Conservation (phyloP, 1,140 invertebrate genomes). For the Drosophila eugracilis region DNA sequence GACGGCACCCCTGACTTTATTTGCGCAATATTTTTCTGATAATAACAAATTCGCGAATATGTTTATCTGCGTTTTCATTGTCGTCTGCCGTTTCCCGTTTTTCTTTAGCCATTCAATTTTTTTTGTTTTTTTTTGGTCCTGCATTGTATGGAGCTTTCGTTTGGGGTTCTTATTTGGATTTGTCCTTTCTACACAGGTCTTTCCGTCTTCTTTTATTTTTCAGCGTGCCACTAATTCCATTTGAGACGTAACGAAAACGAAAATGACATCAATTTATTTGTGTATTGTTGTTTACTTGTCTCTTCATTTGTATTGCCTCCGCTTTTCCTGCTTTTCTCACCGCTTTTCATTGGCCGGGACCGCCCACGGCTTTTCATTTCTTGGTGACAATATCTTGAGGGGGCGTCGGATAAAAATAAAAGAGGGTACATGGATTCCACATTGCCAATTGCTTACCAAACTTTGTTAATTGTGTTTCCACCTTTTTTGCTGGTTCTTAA, state of each 20-base stretch:
- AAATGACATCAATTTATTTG: slow-evolving; percentile 83
- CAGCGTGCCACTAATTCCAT: slow-evolving; percentile 75
- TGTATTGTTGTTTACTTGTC: slow-evolving; percentile 63
- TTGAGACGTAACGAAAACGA: slow-evolving; percentile 81
- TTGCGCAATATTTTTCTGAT: slow-evolving; percentile 81
- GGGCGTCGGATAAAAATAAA: slow-evolving; percentile 6
- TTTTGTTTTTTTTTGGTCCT: slow-evolving; percentile 4
- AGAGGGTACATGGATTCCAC: slow-evolving; percentile 7
- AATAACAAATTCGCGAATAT: slow-evolving; percentile 83
- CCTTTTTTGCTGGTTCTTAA: slow-evolving; percentile 9
- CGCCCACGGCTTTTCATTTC: slow-evolving; percentile 30
- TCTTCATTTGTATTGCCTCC: background rate
- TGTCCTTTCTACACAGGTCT: slow-evolving; percentile 38
- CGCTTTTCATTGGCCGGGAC: slow-evolving; percentile 30
- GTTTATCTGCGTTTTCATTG: slow-evolving; percentile 81
- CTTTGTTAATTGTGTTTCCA: slow-evolving; percentile 36
- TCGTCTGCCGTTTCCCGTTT: slow-evolving; percentile 38
- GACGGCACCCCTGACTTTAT: slow-evolving; percentile 54
- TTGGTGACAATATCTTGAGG: slow-evolving; percentile 38
- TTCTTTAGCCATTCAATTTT: background rate
- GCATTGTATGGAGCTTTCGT: slow-evolving; percentile 47
- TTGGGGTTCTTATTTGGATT: slow-evolving; percentile 53
- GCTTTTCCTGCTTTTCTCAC: slow-evolving; percentile 11
- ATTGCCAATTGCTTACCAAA: slow-evolving; percentile 33
- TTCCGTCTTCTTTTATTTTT: slow-evolving; percentile 32